Evolutionary conservation across 2,888 invertebrate species (phyloP).

Genomic region (Proisotoma minuta): DNA sequence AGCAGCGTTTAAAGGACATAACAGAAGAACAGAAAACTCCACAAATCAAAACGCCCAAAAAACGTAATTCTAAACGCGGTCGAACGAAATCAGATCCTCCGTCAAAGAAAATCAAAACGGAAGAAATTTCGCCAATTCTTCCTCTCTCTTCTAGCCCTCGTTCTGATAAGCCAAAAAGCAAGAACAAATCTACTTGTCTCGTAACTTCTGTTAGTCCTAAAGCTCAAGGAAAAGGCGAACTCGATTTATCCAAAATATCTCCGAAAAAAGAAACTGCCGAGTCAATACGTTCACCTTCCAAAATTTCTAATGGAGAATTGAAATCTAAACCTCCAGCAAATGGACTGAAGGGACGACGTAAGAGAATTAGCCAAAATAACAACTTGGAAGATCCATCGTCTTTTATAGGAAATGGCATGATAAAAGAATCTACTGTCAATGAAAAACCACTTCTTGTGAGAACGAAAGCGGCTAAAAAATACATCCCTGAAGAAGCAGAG

Average conservation of each 20-base stretch:
- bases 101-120: too few species aligned
- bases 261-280: not conserved
- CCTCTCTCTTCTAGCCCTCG: not conserved
- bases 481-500: constrained; percentile 40
- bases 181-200: constrained; percentile 29
- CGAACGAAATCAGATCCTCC: too few species aligned
- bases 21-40: not conserved
- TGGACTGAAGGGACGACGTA: not conserved
- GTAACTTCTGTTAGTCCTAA: constrained; percentile 31
- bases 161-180: constrained; percentile 22
- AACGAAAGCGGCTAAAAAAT: constrained; percentile 47
- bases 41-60: not conserved
- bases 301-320: not conserved
- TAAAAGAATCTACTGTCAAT: not conserved
- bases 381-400: too few species aligned
- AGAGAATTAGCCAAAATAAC: not conserved
- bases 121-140: too few species aligned
- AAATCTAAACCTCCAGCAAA: not conserved
- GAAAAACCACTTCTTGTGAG: constrained; percentile 23
- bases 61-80: not conserved
- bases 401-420: too few species aligned
- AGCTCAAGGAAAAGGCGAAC: constrained; percentile 13
- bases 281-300: not conserved
- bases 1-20: not conserved
- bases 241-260: not conserved